Conservation (phyloP, 2,113 vertebrate species). For the Sinocyclocheilus anophthalmus region DNA sequence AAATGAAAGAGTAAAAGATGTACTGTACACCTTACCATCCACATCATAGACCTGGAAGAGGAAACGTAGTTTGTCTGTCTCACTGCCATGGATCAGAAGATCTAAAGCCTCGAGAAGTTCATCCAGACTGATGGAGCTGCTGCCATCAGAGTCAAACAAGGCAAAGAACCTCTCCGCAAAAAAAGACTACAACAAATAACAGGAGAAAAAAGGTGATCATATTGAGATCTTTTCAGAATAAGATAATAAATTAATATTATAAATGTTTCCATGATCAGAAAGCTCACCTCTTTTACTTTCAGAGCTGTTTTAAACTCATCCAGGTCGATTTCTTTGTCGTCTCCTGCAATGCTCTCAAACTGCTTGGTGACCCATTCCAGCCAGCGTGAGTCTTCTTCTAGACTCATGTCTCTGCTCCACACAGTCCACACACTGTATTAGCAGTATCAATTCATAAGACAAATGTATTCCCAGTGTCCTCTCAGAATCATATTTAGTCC, state of each 20-base stretch:
- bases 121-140: slow-evolving; percentile 82
- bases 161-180: slow-evolving; percentile 89
- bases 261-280: not conserved
- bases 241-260: too few species aligned
- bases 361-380: slow-evolving; percentile 83
- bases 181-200: slow-evolving; percentile 78
- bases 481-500: not conserved
- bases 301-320: slow-evolving; percentile 84
- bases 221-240: too few species aligned
- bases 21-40: slow-evolving; percentile 76
- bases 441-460: not conserved
- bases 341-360: slow-evolving; percentile 82
- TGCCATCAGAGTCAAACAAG: slow-evolving; percentile 84
- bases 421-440: not conserved
- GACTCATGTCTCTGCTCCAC: slow-evolving; percentile 68
- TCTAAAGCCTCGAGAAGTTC: slow-evolving; percentile 82
- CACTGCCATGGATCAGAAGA: slow-evolving; percentile 78
- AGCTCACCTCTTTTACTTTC: slow-evolving; percentile 87
- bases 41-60: slow-evolving; percentile 90
- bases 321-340: slow-evolving; percentile 81
- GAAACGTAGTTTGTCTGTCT: slow-evolving; percentile 85
- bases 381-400: slow-evolving; percentile 80
- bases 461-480: not conserved
- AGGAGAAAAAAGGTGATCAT: too few species aligned
- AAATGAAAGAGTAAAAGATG: not conserved